A percentile compares a stretch with the other conserved stretches of the same genome.
phyloP scores from a whole-genome alignment of 2,797 vertebrate genomes.

The Brachyrhaphis roseni region DNA sequence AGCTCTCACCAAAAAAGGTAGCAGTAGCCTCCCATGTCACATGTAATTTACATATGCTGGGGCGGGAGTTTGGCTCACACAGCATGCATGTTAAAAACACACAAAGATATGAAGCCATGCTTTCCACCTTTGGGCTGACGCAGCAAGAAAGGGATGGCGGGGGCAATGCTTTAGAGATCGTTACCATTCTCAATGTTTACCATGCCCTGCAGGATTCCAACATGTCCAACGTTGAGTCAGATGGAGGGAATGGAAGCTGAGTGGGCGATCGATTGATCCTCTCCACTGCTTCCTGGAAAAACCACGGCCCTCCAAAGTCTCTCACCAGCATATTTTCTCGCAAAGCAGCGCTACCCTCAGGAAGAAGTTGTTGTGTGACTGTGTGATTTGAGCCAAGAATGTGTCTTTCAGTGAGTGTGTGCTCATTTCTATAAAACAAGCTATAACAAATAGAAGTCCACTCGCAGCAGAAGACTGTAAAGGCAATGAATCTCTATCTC shows the following conservation, averaged over 20 bases:
- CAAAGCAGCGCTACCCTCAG: constrained; percentile 72
- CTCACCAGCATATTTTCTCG: constrained; percentile 58
- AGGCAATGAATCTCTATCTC: constrained; percentile 62
- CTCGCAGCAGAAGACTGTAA: constrained; percentile 38
- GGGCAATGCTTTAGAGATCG: constrained; percentile 26
- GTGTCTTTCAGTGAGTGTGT: constrained; percentile 50
- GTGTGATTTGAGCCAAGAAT: constrained; percentile 68
- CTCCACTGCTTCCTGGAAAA: constrained; percentile 77
- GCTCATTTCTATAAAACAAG: constrained; percentile 59
- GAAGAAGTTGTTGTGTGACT: constrained; percentile 75
- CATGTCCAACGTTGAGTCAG: constrained; percentile 78
- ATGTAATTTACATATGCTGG: constrained; percentile 86
- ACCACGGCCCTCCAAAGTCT: constrained; percentile 58
- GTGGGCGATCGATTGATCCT: constrained; percentile 81
- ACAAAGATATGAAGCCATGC: constrained; percentile 67
- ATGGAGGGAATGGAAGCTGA: constrained; percentile 75
- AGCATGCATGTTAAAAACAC: constrained; percentile 49
- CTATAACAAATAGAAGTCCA: constrained; percentile 55
- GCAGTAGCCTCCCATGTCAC: constrained; percentile 86
- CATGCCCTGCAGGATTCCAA: constrained; percentile 64
- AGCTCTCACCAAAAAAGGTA: constrained; percentile 89
- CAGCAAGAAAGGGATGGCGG: constrained; percentile 37
- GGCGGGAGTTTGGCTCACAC: constrained; percentile 81
- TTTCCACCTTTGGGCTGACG: constrained; percentile 65
- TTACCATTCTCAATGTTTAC: constrained; percentile 52